phyloP scores from a whole-genome alignment of 2,113 vertebrate genomes.

The Elaphurus davidianus region DNA sequence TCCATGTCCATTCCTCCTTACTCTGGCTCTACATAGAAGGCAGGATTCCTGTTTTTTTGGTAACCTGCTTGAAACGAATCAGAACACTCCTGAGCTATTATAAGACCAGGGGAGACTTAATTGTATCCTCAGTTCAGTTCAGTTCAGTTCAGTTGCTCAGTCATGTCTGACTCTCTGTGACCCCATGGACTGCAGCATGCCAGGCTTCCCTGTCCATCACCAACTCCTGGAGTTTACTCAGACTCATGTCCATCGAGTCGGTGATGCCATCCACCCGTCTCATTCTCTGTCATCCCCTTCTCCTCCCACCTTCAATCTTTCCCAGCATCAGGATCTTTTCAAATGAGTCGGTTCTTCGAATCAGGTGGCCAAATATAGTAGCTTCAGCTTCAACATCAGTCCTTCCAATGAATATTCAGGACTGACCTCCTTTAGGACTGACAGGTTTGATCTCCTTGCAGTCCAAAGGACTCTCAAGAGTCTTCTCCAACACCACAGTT shows the following conservation, averaged over 20 bases:
- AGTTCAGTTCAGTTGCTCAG: background rate
- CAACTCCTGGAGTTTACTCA: background rate
- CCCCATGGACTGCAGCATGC: background rate
- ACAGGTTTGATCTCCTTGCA: background rate
- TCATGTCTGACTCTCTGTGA: background rate
- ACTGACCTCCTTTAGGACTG: background rate
- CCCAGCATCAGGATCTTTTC: background rate
- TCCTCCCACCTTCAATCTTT: background rate
- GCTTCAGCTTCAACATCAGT: background rate
- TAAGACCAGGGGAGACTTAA: background rate
- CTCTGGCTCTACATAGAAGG: background rate
- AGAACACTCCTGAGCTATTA: background rate
- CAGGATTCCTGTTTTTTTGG: background rate
- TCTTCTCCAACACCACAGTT: background rate
- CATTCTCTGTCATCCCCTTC: background rate
- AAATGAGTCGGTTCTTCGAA: background rate
- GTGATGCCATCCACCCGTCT: background rate
- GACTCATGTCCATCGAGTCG: background rate
- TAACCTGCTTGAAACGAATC: background rate
- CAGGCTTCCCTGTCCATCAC: background rate
- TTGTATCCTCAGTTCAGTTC: background rate
- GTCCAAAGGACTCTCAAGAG: background rate
- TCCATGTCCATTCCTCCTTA: background rate
- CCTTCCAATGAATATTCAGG: background rate
- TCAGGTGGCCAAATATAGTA: background rate